Evolutionary conservation across 2,113 vertebrate species (phyloP).

Genomic region (Heterotis niloticus): DNA sequence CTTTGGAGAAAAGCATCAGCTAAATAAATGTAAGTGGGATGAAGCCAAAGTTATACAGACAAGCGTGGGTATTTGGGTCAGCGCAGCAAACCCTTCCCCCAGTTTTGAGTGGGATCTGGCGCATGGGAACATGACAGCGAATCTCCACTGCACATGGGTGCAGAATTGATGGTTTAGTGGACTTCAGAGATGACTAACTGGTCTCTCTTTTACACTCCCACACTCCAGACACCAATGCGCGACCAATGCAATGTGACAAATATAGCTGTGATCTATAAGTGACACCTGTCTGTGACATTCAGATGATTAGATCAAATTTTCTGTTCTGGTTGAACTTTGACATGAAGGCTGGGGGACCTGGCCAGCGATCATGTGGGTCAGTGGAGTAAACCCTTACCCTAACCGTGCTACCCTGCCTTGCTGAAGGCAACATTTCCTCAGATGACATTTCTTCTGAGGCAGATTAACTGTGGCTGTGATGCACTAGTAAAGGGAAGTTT

Average conservation of each 20-base stretch:
- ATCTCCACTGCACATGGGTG: background rate
- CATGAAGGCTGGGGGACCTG: too few relatives aligned
- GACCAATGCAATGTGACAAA: background rate
- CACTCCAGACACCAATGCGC: conserved; percentile 3
- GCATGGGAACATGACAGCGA: background rate
- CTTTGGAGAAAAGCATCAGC: too few relatives aligned
- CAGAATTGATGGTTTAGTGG: conserved; percentile 1
- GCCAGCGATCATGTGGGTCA: too few relatives aligned
- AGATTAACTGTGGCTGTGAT: too few relatives aligned
- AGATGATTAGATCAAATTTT: background rate
- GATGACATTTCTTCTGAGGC: too few relatives aligned
- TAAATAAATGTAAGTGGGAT: too few relatives aligned
- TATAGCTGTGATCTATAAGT: background rate
- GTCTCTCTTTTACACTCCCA: conserved; percentile 14
- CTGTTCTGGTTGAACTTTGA: background rate
- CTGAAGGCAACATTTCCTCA: background rate
- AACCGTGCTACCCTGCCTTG: too few relatives aligned
- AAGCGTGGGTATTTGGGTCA: background rate
- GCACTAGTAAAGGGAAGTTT: too few relatives aligned
- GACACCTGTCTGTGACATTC: background rate
- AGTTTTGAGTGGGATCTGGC: background rate
- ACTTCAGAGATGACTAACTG: conserved; percentile 20
- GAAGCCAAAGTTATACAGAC: background rate
- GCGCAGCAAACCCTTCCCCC: too few relatives aligned
- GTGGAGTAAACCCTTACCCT: too few relatives aligned